phyloP scores from a whole-genome alignment of 2,113 vertebrate genomes.

The Gadus macrocephalus region DNA sequence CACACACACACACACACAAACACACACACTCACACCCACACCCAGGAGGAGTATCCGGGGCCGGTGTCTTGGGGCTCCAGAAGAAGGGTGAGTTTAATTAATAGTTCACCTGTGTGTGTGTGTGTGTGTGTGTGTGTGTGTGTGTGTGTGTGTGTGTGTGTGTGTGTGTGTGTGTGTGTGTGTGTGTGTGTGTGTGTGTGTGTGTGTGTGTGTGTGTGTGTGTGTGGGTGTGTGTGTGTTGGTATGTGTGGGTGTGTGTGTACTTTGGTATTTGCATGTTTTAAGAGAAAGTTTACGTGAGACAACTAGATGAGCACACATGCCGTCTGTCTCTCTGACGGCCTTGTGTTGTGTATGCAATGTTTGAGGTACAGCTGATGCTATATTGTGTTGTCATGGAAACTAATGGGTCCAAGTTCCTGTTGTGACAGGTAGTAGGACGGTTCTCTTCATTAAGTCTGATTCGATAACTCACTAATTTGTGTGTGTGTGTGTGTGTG shows the following conservation, averaged over 20 bases:
- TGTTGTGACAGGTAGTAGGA: neutral
- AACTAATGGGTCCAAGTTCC: neutral
- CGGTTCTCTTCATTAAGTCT: too few relatives aligned
- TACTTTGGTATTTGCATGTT: neutral
- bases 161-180: neutral
- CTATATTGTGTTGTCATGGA: neutral
- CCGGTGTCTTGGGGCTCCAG: slow-evolving; percentile 13
- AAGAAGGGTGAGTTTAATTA: slow-evolving; percentile 50
- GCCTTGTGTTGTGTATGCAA: too few relatives aligned
- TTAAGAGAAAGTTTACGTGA: neutral
- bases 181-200: slow-evolving; percentile 7
- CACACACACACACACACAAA: slow-evolving; percentile 22
- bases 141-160: slow-evolving; percentile 2
- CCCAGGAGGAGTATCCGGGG: slow-evolving; percentile 30
- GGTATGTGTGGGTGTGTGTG: neutral
- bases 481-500: neutral
- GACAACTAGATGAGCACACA: neutral
- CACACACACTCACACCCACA: slow-evolving; percentile 4
- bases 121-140: slow-evolving; percentile 4
- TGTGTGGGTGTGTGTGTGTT: neutral
- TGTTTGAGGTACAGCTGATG: neutral
- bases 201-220: slow-evolving; percentile 1
- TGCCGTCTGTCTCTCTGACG: neutral
- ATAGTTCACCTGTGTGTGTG: too few relatives aligned
- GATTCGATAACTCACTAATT: neutral